phyloP scores from a whole-genome alignment of 2,113 vertebrate species.

The Anas platyrhynchos region DNA sequence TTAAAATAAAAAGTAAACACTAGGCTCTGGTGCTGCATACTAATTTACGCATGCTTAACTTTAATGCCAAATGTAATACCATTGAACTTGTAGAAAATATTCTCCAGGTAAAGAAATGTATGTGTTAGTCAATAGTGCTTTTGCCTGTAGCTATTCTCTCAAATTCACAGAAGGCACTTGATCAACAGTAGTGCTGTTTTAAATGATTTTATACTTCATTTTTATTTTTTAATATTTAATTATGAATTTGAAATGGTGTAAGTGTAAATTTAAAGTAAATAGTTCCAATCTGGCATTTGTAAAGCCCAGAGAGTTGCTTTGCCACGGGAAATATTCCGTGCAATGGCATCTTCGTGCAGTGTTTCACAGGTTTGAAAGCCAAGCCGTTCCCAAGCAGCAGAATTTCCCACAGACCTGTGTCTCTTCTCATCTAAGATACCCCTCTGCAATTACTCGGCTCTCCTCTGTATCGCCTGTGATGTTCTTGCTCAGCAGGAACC shows the following conservation, averaged over 20 bases:
- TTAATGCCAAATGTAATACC: neutral
- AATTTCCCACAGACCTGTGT: neutral
- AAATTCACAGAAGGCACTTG: neutral
- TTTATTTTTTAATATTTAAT: neutral
- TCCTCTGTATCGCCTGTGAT: neutral
- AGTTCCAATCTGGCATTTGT: neutral
- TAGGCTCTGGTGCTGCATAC: neutral
- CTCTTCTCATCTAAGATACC: neutral
- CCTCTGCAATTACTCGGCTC: neutral
- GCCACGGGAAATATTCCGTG: neutral
- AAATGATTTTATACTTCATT: neutral
- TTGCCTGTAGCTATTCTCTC: neutral
- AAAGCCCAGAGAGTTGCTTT: neutral
- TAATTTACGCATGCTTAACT: neutral
- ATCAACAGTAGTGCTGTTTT: neutral
- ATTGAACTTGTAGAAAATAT: neutral
- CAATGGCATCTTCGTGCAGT: neutral
- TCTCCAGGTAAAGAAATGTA: neutral
- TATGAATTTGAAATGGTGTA: neutral
- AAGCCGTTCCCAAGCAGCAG: neutral
- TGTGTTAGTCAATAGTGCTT: neutral
- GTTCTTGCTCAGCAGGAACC: neutral
- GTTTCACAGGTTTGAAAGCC: neutral
- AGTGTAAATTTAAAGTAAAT: neutral
- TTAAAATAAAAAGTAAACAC: neutral